These are phyloP conservation scores for Hylaeus volcanicus DNA, from an alignment of 1,140 invertebrate species.

Conservation along the genomic window DNA sequence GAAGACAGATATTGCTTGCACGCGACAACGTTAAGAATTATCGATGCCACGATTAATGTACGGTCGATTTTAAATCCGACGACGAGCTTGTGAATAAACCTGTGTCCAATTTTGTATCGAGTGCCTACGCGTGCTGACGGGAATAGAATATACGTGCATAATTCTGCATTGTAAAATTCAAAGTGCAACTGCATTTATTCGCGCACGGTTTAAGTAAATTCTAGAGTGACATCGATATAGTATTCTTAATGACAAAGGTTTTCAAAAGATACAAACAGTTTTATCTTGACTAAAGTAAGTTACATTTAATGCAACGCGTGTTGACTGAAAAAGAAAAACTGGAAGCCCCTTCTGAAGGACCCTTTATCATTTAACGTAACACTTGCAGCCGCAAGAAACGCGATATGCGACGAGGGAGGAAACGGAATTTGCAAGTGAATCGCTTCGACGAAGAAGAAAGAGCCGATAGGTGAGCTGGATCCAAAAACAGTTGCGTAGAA, in stretches of 20 bases:
- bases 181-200: background rate
- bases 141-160: background rate
- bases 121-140: background rate
- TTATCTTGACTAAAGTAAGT: no score
- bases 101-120: background rate
- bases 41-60: conserved; percentile 15
- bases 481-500: background rate
- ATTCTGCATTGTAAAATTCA: background rate
- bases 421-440: background rate
- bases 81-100: background rate
- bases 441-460: background rate
- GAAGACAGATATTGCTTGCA: conserved; percentile 42
- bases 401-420: background rate
- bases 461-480: background rate
- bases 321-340: no score
- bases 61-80: conserved; percentile 6
- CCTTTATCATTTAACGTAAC: no score
- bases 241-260: no score
- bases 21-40: conserved; percentile 40
- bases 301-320: no score
- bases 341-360: no score
- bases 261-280: no score
- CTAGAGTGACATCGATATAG: background rate
- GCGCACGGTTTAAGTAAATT: background rate
- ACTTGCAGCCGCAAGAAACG: no score